Evolutionary conservation across 2,888 invertebrate genomes (phyloP), one percentile per base, ranked within the genome.

Genomic region (Amblyjoppa proteus): DNA sequence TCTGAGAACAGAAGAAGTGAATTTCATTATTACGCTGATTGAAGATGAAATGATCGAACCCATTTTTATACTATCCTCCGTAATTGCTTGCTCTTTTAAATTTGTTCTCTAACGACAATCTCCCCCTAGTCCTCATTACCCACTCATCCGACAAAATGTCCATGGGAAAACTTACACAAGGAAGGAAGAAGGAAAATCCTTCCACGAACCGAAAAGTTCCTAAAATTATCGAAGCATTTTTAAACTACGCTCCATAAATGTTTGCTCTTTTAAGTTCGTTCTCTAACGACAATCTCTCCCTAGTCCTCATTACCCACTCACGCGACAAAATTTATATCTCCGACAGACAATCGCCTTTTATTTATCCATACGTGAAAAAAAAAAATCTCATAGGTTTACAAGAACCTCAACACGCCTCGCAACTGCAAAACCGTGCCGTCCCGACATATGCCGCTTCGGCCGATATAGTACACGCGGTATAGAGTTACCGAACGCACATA

Each of bases 401-500:
- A 75, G 75, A 83, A 79, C 58, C 83, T 83, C 74, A 75, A 64
- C 68, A 31, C 41, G 20, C 51, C 25, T 58, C 11, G 53, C 70
- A n/a, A 61, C 61, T 49, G 61, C 61, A 20, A 64, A 61, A 49
- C 79, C 56, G 58, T 34, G 51, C 34, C 58, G 34, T 38, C 58
- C 58, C 11, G 34, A 51, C 79, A 79, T 79, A 79, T 79, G 79
- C 79, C 49, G 49, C 70, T 4, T n/a, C 38, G 71, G 61, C 51
- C 49, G 58, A 61, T 20, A 53, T 79, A 34, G 16, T 49, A 28
- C 20, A 49, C 78, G 81, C 84, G 73, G 88, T 89, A 90, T 90
- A 89, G 89, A 88, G 88, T 90, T 90, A 87, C 88, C 78, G 31
- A 73, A 53, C 51, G 61, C 56, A 71, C 79, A 49, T 34, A 79